Base-by-base conservation (phyloP, 2,888 invertebrate species). In the Tachina grossa region DNA sequence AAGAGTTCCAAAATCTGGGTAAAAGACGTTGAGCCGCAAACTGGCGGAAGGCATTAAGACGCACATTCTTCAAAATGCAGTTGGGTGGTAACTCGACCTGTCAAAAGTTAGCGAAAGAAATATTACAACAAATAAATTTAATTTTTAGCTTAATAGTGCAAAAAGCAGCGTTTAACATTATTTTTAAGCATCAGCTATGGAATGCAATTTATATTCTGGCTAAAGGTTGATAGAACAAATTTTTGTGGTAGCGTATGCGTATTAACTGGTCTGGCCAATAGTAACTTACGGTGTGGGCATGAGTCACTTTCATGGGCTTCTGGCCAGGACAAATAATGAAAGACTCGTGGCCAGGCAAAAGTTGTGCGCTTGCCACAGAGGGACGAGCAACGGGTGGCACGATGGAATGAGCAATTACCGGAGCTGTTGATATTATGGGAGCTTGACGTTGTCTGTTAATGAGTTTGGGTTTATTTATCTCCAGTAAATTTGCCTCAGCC, bases 251-350 rank as follows among this genome's bases (percentile, higher is more conserved):
- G 79, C 86, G 87, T 19, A 87, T 69, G 74, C 83, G 87, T 59
- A 88, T 87, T 57, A 89, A 72, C 88, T 88, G 88, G 57, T 87
- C 83, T 10, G 89, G 89, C 84, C 86, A 83, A 68, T 82, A 87
- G 79, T 87, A 89, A 92, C 93, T 93, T 91, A 93, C 93, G 82
- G 92, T 89, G 88, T 92, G 90, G 47, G 87, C 87, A 22, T 90
- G 88, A 47, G 91, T 91, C 41, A 93, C 90, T 87, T 90, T 91
- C 45, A 92, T 88, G 3, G 93, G 90, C 49, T 90, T 88, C 66
- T 90, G 90, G 57, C 90, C 91, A 4, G 91, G 91, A 76, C 93
- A 93, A 31, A 93, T 83, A 11, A 93, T 90, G 77, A 90, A 93
- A 13, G 92, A 91, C 53, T 92, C 93, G 66, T 91, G 91, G 43